phyloP scores from a whole-genome alignment of 2,113 vertebrate genomes.

The Tyto alba region DNA sequence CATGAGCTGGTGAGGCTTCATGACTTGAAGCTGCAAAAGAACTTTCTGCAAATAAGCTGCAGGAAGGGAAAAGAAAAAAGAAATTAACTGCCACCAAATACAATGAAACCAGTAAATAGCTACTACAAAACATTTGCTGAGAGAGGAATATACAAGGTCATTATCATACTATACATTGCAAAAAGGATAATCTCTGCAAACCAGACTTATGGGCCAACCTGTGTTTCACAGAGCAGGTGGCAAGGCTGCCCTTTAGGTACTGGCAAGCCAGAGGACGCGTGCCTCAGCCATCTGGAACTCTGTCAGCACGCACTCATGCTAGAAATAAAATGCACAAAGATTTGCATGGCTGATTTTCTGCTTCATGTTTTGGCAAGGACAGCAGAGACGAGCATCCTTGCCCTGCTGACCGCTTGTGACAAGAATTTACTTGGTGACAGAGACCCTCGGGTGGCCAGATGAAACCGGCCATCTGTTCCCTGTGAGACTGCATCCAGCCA shows the following conservation, averaged over 20 bases:
- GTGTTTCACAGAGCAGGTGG: slow-evolving; percentile 39
- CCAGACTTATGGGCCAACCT: not conserved
- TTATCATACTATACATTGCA: not conserved
- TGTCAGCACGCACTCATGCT: not conserved
- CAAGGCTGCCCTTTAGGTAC: not conserved
- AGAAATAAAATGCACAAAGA: slow-evolving; percentile 10
- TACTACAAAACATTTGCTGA: not conserved
- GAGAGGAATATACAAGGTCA: not conserved
- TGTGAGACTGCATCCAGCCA: not conserved
- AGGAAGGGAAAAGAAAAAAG: not conserved
- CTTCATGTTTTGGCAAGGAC: not conserved
- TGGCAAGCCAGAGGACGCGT: not conserved
- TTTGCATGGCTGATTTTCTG: slow-evolving; percentile 25
- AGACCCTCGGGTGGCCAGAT: not conserved
- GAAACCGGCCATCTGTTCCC: slow-evolving; percentile 46
- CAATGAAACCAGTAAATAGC: not conserved
- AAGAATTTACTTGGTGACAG: not conserved
- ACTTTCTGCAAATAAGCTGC: not conserved
- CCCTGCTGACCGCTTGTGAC: slow-evolving; percentile 10
- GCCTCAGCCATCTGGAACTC: slow-evolving; percentile 47
- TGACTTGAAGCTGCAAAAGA: not conserved
- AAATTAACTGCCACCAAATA: not conserved
- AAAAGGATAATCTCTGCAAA: not conserved
- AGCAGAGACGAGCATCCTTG: not conserved
- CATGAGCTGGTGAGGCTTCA: not conserved